Conservation (phyloP, 2,888 invertebrate species). For the Cataglyphis albicans region DNA sequence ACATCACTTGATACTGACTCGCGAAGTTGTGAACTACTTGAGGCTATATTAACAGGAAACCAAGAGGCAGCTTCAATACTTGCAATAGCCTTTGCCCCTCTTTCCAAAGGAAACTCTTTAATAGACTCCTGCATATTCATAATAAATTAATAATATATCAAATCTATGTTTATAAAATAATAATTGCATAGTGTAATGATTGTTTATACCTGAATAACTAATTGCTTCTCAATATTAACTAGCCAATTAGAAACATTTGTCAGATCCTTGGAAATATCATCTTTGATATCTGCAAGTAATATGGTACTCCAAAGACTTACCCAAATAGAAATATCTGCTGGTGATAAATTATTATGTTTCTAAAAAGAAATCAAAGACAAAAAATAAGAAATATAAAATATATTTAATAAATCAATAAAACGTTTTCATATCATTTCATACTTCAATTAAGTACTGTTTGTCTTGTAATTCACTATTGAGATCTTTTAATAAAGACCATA, state of each 20-base stretch:
- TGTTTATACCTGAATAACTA: conserved; percentile 88
- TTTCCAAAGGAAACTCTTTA: conserved; percentile 77
- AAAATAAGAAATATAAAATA: neutral
- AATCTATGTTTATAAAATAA: conserved; percentile 18
- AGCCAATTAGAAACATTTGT: conserved; percentile 89
- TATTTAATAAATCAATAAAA: neutral
- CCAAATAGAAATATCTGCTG: conserved; percentile 92
- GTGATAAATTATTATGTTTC: conserved; percentile 87
- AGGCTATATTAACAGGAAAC: conserved; percentile 81
- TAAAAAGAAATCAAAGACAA: conserved; percentile 81
- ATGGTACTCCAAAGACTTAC: conserved; percentile 90
- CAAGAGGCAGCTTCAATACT: conserved; percentile 81
- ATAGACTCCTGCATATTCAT: conserved; percentile 77
- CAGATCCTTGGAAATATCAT: conserved; percentile 87
- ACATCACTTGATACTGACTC: conserved; percentile 66
- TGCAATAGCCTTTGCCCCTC: conserved; percentile 79
- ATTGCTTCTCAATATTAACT: conserved; percentile 87
- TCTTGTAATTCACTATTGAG: conserved; percentile 87
- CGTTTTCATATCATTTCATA: conserved; percentile 55
- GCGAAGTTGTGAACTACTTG: conserved; percentile 61
- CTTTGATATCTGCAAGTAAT: conserved; percentile 87
- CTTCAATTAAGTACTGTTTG: conserved; percentile 88
- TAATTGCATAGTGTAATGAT: conserved; percentile 38
- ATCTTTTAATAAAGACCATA: conserved; percentile 88
- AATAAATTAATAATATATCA: conserved; percentile 41